These are phyloP conservation scores for Elysia chlorotica DNA, from an alignment of 1,140 invertebrate species.

Conservation along the genomic window DNA sequence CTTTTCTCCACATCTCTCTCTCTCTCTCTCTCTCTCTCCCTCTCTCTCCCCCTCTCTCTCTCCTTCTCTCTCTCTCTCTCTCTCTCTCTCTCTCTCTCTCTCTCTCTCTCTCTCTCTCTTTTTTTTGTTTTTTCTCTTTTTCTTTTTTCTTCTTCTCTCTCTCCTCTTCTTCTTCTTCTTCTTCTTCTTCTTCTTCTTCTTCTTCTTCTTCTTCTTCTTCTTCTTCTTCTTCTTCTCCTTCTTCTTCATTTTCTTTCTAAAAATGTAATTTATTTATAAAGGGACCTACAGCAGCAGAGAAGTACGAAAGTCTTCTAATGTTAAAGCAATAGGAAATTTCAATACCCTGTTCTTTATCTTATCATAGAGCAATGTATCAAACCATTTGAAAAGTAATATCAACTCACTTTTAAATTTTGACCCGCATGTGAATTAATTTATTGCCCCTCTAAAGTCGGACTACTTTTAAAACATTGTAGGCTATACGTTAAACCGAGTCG, in stretches of 20 bases:
- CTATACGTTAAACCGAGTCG: too few species aligned
- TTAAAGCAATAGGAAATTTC: background rate
- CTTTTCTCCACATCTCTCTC: too few species aligned
- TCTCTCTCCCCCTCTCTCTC: too few species aligned
- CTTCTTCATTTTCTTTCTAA: constrained; percentile 10
- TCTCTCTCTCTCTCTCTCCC: too few species aligned
- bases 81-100: background rate
- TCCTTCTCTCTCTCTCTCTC: too few species aligned
- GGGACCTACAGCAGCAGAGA: background rate
- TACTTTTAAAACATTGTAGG: too few species aligned
- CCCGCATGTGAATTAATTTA: too few species aligned
- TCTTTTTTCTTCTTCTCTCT: background rate
- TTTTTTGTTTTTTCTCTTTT: background rate
- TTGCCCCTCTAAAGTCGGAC: too few species aligned
- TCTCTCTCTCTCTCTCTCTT: constrained; percentile 2
- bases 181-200: constrained; percentile 5
- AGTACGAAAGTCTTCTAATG: background rate
- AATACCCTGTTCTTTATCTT: background rate
- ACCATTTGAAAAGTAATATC: too few species aligned
- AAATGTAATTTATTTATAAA: background rate
- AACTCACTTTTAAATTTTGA: too few species aligned
- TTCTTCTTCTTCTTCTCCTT: constrained; percentile 2
- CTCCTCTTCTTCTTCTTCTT: background rate
- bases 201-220: constrained; percentile 13
- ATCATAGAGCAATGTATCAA: too few species aligned